A percentile compares a stretch with the other conserved stretches of the same genome.
phyloP scores from a whole-genome alignment of 2,113 vertebrate genomes.

The Amblyopsis rosae region DNA sequence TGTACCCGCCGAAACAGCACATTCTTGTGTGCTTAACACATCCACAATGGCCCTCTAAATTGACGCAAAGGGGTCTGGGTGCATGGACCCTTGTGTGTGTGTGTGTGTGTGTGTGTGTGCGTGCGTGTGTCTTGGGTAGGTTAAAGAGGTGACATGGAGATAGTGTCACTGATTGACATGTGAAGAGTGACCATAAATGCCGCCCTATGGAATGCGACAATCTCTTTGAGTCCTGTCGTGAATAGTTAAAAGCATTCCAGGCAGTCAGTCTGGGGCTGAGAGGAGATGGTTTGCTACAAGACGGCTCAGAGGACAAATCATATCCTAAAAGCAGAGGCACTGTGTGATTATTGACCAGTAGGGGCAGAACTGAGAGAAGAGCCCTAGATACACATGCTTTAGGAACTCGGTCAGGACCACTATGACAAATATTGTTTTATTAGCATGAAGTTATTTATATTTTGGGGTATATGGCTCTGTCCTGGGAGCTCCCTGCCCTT shows the following conservation, averaged over 20 bases:
- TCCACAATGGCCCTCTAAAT: constrained; percentile 59
- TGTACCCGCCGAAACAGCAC: constrained; percentile 39
- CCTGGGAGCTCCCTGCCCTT: no score
- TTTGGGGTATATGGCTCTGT: no score
- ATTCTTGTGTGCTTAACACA: constrained; percentile 76
- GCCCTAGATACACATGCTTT: no score
- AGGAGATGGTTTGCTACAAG: constrained; percentile 59
- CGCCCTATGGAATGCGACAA: constrained; percentile 74
- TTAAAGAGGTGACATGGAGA: constrained; percentile 67
- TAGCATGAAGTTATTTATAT: no score
- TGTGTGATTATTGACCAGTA: no score
- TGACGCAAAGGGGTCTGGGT: constrained; percentile 45
- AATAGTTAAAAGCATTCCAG: constrained; percentile 78
- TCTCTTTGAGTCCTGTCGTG: constrained; percentile 67
- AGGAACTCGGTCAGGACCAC: no score
- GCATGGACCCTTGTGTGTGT: constrained; percentile 20
- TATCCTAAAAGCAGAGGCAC: not conserved
- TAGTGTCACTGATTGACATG: constrained; percentile 76
- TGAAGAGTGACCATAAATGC: constrained; percentile 75
- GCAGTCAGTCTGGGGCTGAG: constrained; percentile 51
- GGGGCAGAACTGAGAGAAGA: no score
- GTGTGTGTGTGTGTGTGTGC: constrained; percentile 28
- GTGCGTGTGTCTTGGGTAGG: constrained; percentile 29
- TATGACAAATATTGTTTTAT: no score
- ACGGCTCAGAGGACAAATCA: constrained; percentile 47